These are phyloP conservation scores for Agriopis aurantiaria DNA, from an alignment of 2,888 invertebrate species.

Conservation along the genomic window DNA sequence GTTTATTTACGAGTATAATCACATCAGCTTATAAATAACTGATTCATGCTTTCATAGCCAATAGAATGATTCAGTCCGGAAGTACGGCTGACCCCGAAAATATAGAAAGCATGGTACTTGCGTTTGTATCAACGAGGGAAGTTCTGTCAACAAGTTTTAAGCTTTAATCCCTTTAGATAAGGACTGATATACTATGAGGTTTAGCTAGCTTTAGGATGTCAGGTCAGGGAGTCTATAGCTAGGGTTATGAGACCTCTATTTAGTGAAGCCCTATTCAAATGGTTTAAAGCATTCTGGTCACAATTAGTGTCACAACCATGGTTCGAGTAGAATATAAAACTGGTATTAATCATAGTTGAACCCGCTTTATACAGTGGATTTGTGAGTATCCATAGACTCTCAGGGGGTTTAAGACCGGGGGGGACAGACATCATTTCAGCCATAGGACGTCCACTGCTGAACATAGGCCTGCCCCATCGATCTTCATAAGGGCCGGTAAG, in stretches of 20 bases:
- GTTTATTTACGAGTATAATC: conserved; percentile 22
- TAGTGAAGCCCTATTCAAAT: background rate
- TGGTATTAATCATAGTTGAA: too few relatives aligned
- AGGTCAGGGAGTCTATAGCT: background rate
- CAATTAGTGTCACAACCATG: too few relatives aligned
- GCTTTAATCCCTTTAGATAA: conserved; percentile 15
- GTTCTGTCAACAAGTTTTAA: conserved; percentile 7
- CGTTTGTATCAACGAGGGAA: conserved; percentile 32
- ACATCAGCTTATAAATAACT: conserved; percentile 30
- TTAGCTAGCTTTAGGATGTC: background rate
- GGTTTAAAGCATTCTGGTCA: too few relatives aligned
- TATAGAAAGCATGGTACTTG: conserved; percentile 44
- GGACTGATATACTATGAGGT: background rate
- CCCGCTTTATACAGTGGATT: too few relatives aligned
- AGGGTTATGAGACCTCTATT: conserved; percentile 5
- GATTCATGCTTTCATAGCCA: conserved; percentile 39
- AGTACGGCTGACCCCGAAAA: conserved; percentile 46
- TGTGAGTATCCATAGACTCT: too few relatives aligned
- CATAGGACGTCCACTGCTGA: too few relatives aligned
- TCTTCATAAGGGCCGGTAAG: too few relatives aligned
- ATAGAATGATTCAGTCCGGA: conserved; percentile 46
- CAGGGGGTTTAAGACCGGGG: too few relatives aligned
- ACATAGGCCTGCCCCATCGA: too few relatives aligned
- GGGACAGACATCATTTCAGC: too few relatives aligned
- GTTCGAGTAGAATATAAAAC: too few relatives aligned